phyloP scores from a whole-genome alignment of 2,888 invertebrate genomes.

The Tetramorium bicarinatum region DNA sequence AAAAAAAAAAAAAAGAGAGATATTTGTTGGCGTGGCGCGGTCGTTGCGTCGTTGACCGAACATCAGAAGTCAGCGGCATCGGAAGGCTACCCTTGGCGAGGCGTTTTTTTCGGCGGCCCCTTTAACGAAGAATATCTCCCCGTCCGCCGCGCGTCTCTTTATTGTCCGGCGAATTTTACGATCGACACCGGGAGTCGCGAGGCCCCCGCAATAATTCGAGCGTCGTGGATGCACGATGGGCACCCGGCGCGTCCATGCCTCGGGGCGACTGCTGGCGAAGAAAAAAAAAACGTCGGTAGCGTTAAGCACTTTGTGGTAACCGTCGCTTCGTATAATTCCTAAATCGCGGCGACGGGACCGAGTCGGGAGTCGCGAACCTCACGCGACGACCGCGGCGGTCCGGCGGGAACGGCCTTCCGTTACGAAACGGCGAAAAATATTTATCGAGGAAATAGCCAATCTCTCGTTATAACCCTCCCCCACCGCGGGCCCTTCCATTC shows the following conservation, averaged over 20 bases:
- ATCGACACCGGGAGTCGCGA: conserved; percentile 71
- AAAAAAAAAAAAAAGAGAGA: conserved; percentile 4
- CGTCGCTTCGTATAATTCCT: conserved; percentile 13
- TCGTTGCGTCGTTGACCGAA: conserved; percentile 31
- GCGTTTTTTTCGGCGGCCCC: conserved; percentile 60
- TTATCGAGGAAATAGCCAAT: conserved; percentile 56
- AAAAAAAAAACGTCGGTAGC: conserved; percentile 1
- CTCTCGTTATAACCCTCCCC: conserved; percentile 63
- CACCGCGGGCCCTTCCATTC: conserved; percentile 36
- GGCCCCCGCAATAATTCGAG: conserved; percentile 73
- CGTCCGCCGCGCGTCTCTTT: conserved; percentile 67
- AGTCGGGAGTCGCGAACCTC: neutral
- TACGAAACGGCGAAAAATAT: conserved; percentile 58
- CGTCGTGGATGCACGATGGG: conserved; percentile 56
- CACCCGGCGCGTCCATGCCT: conserved; percentile 49
- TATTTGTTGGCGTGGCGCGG: conserved; percentile 24
- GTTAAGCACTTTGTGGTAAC: conserved; percentile 10
- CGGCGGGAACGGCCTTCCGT: conserved; percentile 54
- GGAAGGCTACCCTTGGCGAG: neutral
- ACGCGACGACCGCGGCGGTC: conserved; percentile 11
- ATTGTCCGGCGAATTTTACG: conserved; percentile 74
- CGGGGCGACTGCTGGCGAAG: neutral
- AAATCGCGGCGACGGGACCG: neutral
- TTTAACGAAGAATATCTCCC: conserved; percentile 71
- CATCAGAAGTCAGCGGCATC: conserved; percentile 14